Evolutionary conservation across 2,888 invertebrate species (phyloP).

Genomic region (Pristionchus japonicus): DNA sequence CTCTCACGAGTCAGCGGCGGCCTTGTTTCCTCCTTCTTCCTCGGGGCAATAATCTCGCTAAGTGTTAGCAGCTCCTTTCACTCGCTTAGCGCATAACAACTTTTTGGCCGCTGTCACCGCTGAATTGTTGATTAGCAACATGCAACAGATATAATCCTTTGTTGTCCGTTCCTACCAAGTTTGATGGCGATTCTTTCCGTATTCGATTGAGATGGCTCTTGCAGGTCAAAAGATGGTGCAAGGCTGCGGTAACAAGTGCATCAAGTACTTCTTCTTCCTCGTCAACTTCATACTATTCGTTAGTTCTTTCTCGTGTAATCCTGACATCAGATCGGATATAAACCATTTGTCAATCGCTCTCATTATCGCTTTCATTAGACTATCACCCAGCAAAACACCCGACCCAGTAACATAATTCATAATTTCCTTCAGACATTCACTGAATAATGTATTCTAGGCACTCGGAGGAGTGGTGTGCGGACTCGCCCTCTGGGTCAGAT

Average conservation of each 20-base stretch:
- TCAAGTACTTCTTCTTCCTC: constrained; percentile 65
- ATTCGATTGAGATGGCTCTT: background rate
- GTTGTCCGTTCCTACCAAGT: background rate
- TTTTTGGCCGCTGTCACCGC: background rate
- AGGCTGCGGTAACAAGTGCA: constrained; percentile 65
- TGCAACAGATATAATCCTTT: background rate
- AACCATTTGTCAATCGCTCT: no score
- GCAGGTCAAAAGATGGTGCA: constrained; percentile 56
- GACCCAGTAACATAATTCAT: background rate
- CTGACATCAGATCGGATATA: no score
- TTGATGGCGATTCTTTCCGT: background rate
- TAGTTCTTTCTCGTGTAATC: no score
- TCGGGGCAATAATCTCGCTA: background rate
- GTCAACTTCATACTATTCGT: constrained; percentile 63
- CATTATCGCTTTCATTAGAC: no score
- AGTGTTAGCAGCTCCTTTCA: background rate
- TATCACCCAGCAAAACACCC: no score
- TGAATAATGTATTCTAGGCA: constrained; percentile 52
- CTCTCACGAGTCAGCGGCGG: constrained; percentile 33
- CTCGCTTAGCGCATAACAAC: background rate
- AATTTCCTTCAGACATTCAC: constrained; percentile 40
- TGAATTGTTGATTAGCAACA: background rate
- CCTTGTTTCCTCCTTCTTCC: background rate
- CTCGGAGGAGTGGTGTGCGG: constrained; percentile 60
- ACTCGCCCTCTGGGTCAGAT: constrained; percentile 61